Evolutionary conservation across 2,797 vertebrate species (phyloP).

Genomic region (Psittacula derbiana): DNA sequence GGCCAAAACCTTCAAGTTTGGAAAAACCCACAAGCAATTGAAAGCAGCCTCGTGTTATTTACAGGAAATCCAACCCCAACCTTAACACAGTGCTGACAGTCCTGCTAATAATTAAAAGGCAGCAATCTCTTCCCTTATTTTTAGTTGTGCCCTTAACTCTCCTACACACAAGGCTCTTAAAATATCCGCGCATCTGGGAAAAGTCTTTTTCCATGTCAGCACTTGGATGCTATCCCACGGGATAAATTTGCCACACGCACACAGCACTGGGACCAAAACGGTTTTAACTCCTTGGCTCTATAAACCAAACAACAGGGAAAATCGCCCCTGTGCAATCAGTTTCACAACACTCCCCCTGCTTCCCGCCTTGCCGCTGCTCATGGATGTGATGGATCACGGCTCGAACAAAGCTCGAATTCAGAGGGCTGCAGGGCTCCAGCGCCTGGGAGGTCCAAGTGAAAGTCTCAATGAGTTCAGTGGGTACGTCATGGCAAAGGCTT

Average conservation of each 20-base stretch:
- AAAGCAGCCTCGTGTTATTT: not conserved
- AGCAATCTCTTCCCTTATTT: conserved; percentile 10
- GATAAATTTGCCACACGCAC: conserved; percentile 3
- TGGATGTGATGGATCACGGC: not conserved
- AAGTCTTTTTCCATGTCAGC: conserved; percentile 50
- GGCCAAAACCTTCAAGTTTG: not conserved
- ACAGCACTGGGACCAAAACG: not conserved
- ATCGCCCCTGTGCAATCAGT: not conserved
- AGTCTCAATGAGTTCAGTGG: not conserved
- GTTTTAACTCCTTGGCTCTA: not conserved
- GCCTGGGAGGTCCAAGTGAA: conserved; percentile 43
- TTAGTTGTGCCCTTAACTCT: not conserved
- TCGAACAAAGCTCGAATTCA: conserved; percentile 11
- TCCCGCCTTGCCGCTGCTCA: not conserved
- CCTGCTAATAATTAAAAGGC: conserved; percentile 18
- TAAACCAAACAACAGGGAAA: not conserved
- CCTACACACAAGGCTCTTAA: not conserved
- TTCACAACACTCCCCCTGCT: not conserved
- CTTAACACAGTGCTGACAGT: not conserved
- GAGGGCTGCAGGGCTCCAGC: not conserved
- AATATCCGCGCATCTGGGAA: conserved; percentile 35
- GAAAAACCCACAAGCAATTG: not conserved
- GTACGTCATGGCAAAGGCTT: not conserved
- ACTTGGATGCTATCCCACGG: not conserved
- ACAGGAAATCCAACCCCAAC: not conserved